Conservation (phyloP, 2,797 vertebrate genomes). For the Trachops cirrhosus region DNA sequence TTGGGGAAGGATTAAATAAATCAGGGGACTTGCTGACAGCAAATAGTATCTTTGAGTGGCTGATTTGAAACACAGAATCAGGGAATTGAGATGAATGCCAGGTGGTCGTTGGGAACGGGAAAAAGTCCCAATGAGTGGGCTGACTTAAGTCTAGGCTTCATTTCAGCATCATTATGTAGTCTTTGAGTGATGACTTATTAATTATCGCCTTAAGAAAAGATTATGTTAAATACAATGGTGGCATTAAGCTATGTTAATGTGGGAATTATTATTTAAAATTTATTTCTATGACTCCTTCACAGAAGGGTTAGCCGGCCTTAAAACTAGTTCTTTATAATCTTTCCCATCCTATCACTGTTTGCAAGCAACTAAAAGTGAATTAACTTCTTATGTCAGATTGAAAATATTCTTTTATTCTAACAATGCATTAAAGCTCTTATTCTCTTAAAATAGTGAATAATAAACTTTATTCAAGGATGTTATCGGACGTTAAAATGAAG, state of each 20-base stretch:
- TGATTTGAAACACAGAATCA: slow-evolving; percentile 71
- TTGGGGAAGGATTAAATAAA: slow-evolving; percentile 68
- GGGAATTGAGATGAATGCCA: slow-evolving; percentile 68
- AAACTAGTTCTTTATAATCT: neutral
- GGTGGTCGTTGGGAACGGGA: slow-evolving; percentile 50
- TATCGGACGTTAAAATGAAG: neutral
- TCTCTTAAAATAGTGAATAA: neutral
- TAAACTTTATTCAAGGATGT: neutral
- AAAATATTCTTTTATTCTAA: neutral
- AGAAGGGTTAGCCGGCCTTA: neutral
- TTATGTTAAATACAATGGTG: neutral
- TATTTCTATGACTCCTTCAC: neutral
- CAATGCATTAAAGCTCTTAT: neutral
- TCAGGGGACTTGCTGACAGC: slow-evolving; percentile 68
- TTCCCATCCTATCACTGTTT: neutral
- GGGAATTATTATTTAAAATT: neutral
- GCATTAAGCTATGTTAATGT: neutral
- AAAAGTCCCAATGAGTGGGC: slow-evolving; percentile 1
- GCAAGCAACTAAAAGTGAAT: neutral
- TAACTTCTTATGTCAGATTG: neutral
- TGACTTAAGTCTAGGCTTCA: neutral
- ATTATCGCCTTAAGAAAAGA: neutral
- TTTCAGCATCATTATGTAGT: slow-evolving; percentile 4
- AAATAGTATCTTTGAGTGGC: slow-evolving; percentile 63
- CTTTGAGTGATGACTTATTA: slow-evolving; percentile 21